Evolutionary conservation across 2,113 vertebrate genomes (phyloP).

Genomic region (Corythoichthys haematopterus): DNA sequence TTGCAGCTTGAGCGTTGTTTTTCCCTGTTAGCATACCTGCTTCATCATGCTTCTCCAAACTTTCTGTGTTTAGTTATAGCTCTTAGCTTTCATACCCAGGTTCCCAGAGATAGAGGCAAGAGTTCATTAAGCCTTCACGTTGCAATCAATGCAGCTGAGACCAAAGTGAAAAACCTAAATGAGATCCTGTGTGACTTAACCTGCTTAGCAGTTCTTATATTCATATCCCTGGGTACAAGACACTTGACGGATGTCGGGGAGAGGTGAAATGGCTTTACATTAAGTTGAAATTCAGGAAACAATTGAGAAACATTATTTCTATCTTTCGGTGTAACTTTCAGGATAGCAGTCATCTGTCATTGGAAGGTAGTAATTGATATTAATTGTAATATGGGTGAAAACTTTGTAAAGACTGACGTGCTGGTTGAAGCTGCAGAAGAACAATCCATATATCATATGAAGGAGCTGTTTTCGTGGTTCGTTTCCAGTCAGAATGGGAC

Average conservation of each 20-base stretch:
- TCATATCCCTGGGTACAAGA: slow-evolving; percentile 8
- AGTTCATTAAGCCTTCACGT: slow-evolving; percentile 67
- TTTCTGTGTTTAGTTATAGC: slow-evolving; percentile 39
- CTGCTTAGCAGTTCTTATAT: slow-evolving; percentile 57
- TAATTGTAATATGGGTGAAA: slow-evolving; percentile 23
- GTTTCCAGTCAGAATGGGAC: not conserved
- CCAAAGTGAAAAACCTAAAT: slow-evolving; percentile 61
- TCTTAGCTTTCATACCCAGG: slow-evolving; percentile 30
- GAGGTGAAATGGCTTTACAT: slow-evolving; percentile 7
- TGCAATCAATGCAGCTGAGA: slow-evolving; percentile 67
- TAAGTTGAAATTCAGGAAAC: slow-evolving; percentile 23
- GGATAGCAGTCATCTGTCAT: not conserved
- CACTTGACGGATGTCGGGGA: slow-evolving; percentile 12
- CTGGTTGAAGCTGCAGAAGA: slow-evolving; percentile 16
- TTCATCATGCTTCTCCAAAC: slow-evolving; percentile 31
- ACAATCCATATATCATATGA: slow-evolving; percentile 30
- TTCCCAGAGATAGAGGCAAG: slow-evolving; percentile 44
- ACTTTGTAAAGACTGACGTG: slow-evolving; percentile 21
- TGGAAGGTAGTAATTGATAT: slow-evolving; percentile 24
- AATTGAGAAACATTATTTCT: slow-evolving; percentile 10
- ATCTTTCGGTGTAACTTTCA: slow-evolving; percentile 3
- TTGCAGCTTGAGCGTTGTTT: slow-evolving; percentile 25
- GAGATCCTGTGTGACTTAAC: slow-evolving; percentile 66
- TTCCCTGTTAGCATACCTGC: slow-evolving; percentile 20
- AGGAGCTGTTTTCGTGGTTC: slow-evolving; percentile 15